Percentiles rank a stretch among this genome's conserved stretches.
Conservation (phyloP, 2,113 vertebrate genomes). For the Chaetorhynchus papuensis region DNA sequence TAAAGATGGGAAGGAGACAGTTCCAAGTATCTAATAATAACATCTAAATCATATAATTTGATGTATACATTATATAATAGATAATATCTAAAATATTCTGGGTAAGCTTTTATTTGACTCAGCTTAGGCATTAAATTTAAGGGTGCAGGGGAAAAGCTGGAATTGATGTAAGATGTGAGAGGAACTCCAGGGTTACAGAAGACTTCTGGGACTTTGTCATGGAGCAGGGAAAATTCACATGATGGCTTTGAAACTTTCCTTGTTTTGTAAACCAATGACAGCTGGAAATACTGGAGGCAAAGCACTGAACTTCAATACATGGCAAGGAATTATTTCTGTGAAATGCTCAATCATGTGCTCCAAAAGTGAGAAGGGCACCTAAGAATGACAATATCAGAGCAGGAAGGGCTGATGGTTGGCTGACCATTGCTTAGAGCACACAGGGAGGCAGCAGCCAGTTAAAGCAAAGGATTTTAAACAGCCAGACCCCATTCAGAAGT, state of each 20-base stretch:
- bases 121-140: background rate
- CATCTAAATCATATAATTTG: background rate
- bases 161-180: background rate
- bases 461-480: background rate
- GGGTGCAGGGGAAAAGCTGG: background rate
- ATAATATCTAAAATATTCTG: background rate
- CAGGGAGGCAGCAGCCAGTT: background rate
- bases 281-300: background rate
- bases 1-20: background rate
- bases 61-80: background rate
- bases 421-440: background rate
- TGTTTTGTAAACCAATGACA: background rate
- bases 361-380: background rate
- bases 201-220: background rate
- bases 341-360: background rate
- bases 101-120: background rate
- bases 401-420: background rate
- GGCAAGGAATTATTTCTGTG: background rate
- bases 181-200: background rate
- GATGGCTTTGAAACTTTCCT: background rate
- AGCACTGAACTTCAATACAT: background rate
- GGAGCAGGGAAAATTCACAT: background rate
- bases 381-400: background rate
- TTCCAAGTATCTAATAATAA: background rate
- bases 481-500: background rate